Evolutionary conservation across 35 echinoderm and acorn worm genomes (phyloP), one percentile per base, ranked within the genome.

Genomic region (Stichopus chloronotus): DNA sequence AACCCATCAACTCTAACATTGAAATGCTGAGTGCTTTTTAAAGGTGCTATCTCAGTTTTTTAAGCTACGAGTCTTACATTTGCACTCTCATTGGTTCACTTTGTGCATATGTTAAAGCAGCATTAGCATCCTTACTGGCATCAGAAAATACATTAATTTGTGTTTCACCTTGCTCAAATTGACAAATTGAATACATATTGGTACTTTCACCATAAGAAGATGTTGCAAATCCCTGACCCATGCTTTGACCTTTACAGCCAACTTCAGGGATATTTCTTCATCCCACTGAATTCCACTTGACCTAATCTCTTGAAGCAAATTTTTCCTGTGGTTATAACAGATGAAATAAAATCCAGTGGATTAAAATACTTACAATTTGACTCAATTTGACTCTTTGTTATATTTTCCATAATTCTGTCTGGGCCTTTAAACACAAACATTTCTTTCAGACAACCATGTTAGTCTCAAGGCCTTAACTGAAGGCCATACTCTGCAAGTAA

Each of bases 351-450:
- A 13, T 76, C 90, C 20, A 81, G 54, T 53, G 68, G 68, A 90
- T 90, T 22, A 76, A 90, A 90, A 91, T 22, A 12, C 43, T 52
- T 55, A 8, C 9, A 78, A 6, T 72, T 25, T 6, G 14, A 72
- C 7, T 59, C 59, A 90, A 90, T 52, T 16, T 81, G 90, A 58
- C 76, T 92, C 90, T 79, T 79, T 11, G 90, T 92, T 63, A 90
- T 90, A 19, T 72, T 72, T 76, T 58, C 61, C 9, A 90, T 1
- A 68, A 8, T 16, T 81, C 9, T 92, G 20, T 78, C 24, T 63
- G 92, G 82, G 16, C 92, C 78, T 56, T 71, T 94, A 72, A 94
- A 94, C 55, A 79, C 71, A 89, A 94, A 94, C 25, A 94, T 94
- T 85, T 16, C 91, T 53, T 5, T 90, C 72, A 5, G 69, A 2